phyloP scores from a whole-genome alignment of 2,888 invertebrate genomes.

The Euproctis similis region DNA sequence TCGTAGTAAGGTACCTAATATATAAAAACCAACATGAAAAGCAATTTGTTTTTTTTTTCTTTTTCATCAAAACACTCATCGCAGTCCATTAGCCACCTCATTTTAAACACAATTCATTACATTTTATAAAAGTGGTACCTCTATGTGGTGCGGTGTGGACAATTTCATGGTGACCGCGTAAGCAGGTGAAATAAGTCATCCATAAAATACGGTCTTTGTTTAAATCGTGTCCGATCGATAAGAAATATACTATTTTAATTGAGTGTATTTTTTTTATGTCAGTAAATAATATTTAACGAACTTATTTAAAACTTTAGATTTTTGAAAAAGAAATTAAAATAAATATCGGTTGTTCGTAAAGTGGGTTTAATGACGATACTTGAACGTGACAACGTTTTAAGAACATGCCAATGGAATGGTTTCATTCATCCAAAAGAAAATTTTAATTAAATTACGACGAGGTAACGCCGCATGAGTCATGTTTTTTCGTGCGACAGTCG shows the following conservation, averaged over 20 bases:
- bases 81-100: conserved; percentile 2
- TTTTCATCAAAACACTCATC: not conserved
- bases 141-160: conserved; percentile 5
- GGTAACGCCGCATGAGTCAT: no score
- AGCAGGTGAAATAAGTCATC: conserved; percentile 29
- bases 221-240: conserved; percentile 14
- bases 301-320: no score
- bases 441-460: no score
- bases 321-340: no score
- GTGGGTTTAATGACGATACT: no score
- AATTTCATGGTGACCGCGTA: conserved; percentile 35
- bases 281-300: no score
- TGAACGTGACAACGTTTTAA: no score
- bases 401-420: no score
- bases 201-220: conserved; percentile 18
- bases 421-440: no score
- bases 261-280: conserved; percentile 3
- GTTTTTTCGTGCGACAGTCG: no score
- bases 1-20: no score
- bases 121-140: not conserved
- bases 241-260: conserved; percentile 14
- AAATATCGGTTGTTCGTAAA: not conserved
- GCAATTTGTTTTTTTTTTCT: conserved; percentile 1
- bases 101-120: conserved; percentile 1
- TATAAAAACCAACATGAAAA: conserved; percentile 3